Percentiles rank a stretch among this genome's conserved stretches.
Evolutionary conservation across 1,140 invertebrate species (phyloP).

Genomic region (Cotesia vestalis): DNA sequence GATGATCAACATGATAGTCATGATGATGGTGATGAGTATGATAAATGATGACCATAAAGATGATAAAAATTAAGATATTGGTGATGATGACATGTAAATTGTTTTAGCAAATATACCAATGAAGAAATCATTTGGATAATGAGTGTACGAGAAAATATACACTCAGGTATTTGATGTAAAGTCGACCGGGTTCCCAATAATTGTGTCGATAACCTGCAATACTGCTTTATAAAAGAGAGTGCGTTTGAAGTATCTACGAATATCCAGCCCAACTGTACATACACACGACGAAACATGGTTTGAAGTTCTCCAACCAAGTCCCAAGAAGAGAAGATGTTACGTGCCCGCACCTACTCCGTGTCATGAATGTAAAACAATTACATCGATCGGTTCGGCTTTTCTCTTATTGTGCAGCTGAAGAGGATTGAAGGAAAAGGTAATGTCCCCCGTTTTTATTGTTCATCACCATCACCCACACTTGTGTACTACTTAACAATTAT

Average conservation of each 20-base stretch:
- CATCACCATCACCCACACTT: background rate
- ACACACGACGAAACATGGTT: conserved; percentile 24
- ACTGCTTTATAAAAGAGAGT: conserved; percentile 12
- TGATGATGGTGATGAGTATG: too few relatives aligned
- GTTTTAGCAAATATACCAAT: conserved; percentile 14
- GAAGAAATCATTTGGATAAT: conserved; percentile 40
- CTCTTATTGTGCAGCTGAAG: conserved; percentile 7
- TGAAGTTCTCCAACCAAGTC: conserved; percentile 33
- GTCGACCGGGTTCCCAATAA: conserved; percentile 8
- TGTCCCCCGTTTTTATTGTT: background rate
- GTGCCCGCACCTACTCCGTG: conserved; percentile 46
- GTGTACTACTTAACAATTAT: background rate
- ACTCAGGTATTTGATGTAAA: conserved; percentile 6
- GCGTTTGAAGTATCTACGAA: conserved; percentile 28
- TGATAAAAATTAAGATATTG: background rate
- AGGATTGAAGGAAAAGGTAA: background rate
- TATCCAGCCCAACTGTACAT: conserved; percentile 1
- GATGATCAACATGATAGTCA: too few relatives aligned
- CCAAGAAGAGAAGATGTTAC: conserved; percentile 53
- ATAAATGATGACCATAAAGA: background rate
- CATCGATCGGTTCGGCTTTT: conserved; percentile 7
- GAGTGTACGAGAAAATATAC: conserved; percentile 1
- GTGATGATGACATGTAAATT: background rate
- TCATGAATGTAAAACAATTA: conserved; percentile 41
- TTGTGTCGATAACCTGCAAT: conserved; percentile 36